Base-by-base conservation (phyloP, 2,797 vertebrate species). In the Apogon hyalosoma region DNA sequence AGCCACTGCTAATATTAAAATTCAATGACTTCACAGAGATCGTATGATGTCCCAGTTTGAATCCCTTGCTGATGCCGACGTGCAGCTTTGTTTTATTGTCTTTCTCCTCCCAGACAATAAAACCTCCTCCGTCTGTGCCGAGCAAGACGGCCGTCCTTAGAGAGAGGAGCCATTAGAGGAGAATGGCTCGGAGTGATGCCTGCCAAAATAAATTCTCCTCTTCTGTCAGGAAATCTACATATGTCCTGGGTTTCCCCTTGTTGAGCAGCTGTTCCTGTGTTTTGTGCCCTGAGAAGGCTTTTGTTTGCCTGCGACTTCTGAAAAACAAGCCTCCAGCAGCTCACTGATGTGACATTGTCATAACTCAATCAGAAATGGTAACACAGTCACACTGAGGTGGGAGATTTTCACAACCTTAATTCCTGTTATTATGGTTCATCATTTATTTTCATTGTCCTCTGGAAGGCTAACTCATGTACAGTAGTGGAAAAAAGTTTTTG, bases 131-230 rank as follows among this genome's bases (percentile, higher is more conserved):
- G 38, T 58, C 66, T 65, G 48, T 52, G 77, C 82, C 65, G 52
- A 85, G 45, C 45, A 75, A 77, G 69, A 73, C 7, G 61, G 51
- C 52, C 28, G 73, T 87, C 77, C 80, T 79, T 43, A 69, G 74
- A 82, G 72, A 59, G 42, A 15, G 51, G 47, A 73, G 80, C 80
- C 63, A 73, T 83, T 79, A 72, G 59, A 64, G 54, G 61, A 80
- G 43, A 81, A 61, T 45, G 49, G 61, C 61, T 81, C 43, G 4
- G 71, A 86, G 79, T 70, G 62, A 79, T 41, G 69, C 28, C 51
- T 85, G 80, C 80, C 68, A 70, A 73, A 69, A 82, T 83, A 71
- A 77, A 89, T 85, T 63, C 45, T 33, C 1, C 59, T 73, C 63
- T 42, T 65, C 53, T 58, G 46, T 73, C 54, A 81, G 80, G 58